Base-by-base conservation (phyloP, 1,140 invertebrate species). In the Drosophila takahashii region DNA sequence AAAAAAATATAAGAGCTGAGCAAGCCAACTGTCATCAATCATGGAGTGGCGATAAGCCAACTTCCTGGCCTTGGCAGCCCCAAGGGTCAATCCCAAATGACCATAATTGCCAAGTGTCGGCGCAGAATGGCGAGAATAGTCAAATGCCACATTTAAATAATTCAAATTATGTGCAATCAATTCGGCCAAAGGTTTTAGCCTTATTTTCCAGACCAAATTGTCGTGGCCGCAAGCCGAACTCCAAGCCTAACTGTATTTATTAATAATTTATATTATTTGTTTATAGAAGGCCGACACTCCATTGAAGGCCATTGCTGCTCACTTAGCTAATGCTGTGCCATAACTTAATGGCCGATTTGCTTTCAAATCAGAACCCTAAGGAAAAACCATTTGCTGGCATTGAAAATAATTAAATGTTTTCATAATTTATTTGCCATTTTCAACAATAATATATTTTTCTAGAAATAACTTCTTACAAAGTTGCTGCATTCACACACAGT, bases 121-220 rank as follows among this genome's bases (percentile, higher is more conserved):
- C 56, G 61, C 60, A 76, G 51, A 50, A n/a, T 53, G 48, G 59
- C 32, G 41, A 69, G 26, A 39, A 50, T 48, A 57, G 59, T 85
- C 57, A 83, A 85, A 76, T 76, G 54, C 59, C 65, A 78, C 65
- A 87, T 86, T 86, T 76, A 79, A 76, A 67, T 79, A 67, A 87
- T 87, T 87, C 65, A 50, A 74, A 81, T 86, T 86, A 72, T 67
- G 74, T 52, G 56, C 56, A 87, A 71, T 87, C 72, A 66, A 81
- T 71, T 78, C 59, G 18, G 27, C 50, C 66, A 77, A 75, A 67
- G 58, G 60, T 54, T 42, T 48, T 60, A 72, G 18, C 45, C 69
- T 26, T 47, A 56, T 79, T 74, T 74, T 58, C 13, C 10, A 34
- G 29, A 22, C 8, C 39, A 44, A 77, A 77, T 77, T 77, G 60